These are phyloP conservation scores for Lasiommata megera DNA, from an alignment of 2,888 invertebrate species.

Conservation along the genomic window DNA sequence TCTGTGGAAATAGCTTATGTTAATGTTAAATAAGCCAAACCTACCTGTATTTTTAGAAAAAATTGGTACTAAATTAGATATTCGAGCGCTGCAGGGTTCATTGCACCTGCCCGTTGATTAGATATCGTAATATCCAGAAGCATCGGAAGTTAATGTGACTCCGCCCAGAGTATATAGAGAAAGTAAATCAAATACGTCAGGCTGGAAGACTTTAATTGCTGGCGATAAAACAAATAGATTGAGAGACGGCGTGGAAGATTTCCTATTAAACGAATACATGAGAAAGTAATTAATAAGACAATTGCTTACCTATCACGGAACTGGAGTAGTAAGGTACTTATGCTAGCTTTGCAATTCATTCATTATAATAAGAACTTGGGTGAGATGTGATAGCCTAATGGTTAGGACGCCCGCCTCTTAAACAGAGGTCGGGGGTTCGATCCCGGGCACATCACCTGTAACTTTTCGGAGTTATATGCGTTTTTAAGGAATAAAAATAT, in stretches of 20 bases:
- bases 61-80: not conserved
- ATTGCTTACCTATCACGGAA: not conserved
- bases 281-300: not conserved
- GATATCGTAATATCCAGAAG: constrained; percentile 41
- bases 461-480: too few relatives aligned
- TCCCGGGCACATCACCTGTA: too few relatives aligned
- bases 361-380: too few relatives aligned
- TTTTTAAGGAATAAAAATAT: too few relatives aligned
- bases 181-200: constrained; percentile 61
- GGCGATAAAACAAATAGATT: constrained; percentile 62
- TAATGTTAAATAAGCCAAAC: too few relatives aligned
- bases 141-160: constrained; percentile 44
- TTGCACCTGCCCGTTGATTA: constrained; percentile 45
- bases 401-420: too few relatives aligned
- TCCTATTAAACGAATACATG: constrained; percentile 7
- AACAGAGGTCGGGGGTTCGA: too few relatives aligned
- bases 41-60: too few relatives aligned
- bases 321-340: too few relatives aligned
- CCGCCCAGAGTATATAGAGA: constrained; percentile 37
- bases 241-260: not conserved
- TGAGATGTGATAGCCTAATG: too few relatives aligned
- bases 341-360: too few relatives aligned
- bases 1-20: too few relatives aligned
- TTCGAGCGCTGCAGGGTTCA: constrained; percentile 29
- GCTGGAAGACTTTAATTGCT: constrained; percentile 63